These are phyloP conservation scores for Rhagophthalmus giganteus DNA, from an alignment of 2,888 invertebrate species.

Conservation along the genomic window DNA sequence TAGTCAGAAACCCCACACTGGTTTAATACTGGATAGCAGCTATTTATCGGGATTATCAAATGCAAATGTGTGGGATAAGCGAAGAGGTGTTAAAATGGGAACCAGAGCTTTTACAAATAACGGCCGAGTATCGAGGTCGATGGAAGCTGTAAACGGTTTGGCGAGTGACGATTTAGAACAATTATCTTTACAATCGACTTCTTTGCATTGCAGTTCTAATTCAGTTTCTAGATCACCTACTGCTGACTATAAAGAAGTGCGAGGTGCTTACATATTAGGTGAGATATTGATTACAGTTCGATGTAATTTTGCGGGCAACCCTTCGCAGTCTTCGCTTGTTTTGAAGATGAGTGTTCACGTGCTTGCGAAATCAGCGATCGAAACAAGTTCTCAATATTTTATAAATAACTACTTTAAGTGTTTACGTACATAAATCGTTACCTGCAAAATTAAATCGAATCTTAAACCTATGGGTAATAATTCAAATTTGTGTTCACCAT, in stretches of 20 bases:
- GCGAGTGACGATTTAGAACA: slow-evolving; percentile 50
- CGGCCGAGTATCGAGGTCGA: slow-evolving; percentile 49
- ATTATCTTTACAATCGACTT: slow-evolving; percentile 51
- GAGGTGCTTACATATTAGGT: slow-evolving; percentile 62
- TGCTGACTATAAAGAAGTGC: slow-evolving; percentile 50
- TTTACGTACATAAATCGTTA: too few relatives aligned
- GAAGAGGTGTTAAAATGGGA: slow-evolving; percentile 75
- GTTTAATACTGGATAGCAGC: slow-evolving; percentile 47
- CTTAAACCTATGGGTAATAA: too few relatives aligned
- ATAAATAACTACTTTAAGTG: too few relatives aligned
- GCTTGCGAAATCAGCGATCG: too few relatives aligned
- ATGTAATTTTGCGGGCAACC: too few relatives aligned
- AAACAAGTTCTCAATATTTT: too few relatives aligned
- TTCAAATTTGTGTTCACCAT: too few relatives aligned
- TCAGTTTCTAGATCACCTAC: slow-evolving; percentile 47
- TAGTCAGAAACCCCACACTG: slow-evolving; percentile 23
- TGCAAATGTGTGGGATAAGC: slow-evolving; percentile 41
- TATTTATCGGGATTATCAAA: slow-evolving; percentile 47
- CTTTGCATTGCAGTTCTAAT: slow-evolving; percentile 50
- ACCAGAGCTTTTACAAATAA: slow-evolving; percentile 63
- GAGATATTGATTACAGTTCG: too few relatives aligned
- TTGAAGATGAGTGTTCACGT: too few relatives aligned
- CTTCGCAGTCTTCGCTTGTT: too few relatives aligned
- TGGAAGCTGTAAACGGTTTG: slow-evolving; percentile 50
- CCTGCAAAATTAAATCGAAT: too few relatives aligned